Conservation (phyloP, 1,140 invertebrate genomes). For the Aphelinus certus region DNA sequence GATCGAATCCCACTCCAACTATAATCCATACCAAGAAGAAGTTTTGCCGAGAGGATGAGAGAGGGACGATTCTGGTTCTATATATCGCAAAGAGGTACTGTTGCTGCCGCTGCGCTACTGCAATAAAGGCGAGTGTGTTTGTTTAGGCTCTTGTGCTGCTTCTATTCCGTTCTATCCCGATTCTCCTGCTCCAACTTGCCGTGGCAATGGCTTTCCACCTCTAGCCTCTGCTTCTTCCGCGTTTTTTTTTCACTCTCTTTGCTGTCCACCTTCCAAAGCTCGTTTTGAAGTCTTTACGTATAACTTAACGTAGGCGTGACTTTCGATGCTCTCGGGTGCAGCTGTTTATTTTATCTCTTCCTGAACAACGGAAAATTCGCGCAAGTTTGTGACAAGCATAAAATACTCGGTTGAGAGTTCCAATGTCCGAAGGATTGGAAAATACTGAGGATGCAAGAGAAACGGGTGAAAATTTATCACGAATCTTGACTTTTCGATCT, state of each 20-base stretch:
- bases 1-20: background rate
- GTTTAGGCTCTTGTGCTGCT: slow-evolving; percentile 61
- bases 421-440: no score
- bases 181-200: slow-evolving; percentile 42
- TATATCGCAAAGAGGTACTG: slow-evolving; percentile 34
- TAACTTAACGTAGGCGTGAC: no score
- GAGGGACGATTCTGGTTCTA: slow-evolving; percentile 35
- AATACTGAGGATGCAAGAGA: no score
- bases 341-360: no score
- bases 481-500: no score
- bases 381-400: no score
- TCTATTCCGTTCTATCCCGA: slow-evolving; percentile 49
- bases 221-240: slow-evolving; percentile 25
- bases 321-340: no score
- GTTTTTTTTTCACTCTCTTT: slow-evolving; percentile 14
- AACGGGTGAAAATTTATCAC: no score
- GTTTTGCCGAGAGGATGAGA: slow-evolving; percentile 31
- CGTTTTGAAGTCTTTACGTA: no score
- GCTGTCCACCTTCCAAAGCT: background rate
- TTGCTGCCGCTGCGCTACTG: slow-evolving; percentile 42
- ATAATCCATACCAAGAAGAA: slow-evolving; percentile 16
- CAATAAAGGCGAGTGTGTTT: slow-evolving; percentile 65
- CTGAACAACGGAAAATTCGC: no score
- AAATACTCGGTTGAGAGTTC: no score
- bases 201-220: slow-evolving; percentile 35